phyloP scores from a whole-genome alignment of 2,113 vertebrate genomes.

The Hucho hucho region DNA sequence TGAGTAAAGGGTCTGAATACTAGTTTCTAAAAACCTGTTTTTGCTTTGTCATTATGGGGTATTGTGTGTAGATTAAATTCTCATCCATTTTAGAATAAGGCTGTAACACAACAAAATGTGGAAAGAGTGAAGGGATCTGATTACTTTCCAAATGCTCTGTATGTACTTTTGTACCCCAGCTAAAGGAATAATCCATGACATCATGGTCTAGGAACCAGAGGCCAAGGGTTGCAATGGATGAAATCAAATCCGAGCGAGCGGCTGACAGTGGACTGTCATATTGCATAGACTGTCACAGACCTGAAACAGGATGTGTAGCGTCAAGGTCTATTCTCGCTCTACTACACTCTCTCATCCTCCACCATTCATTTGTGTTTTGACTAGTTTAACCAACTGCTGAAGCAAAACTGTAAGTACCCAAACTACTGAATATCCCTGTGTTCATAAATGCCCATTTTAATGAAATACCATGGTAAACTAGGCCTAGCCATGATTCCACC shows the following conservation, averaged over 20 bases:
- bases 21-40: too few relatives aligned
- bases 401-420: background rate
- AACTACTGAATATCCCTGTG: too few relatives aligned
- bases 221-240: background rate
- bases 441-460: too few relatives aligned
- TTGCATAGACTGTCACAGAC: background rate
- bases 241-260: background rate
- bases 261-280: background rate
- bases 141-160: too few relatives aligned
- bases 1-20: too few relatives aligned
- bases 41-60: too few relatives aligned
- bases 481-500: background rate
- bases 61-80: too few relatives aligned
- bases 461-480: too few relatives aligned
- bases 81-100: too few relatives aligned
- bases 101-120: too few relatives aligned
- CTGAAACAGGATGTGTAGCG: background rate
- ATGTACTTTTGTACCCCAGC: background rate
- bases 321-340: background rate
- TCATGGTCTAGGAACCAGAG: background rate
- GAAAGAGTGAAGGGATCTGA: too few relatives aligned
- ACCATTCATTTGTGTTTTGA: background rate
- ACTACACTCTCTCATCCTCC: background rate
- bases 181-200: background rate
- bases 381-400: background rate